Evolutionary conservation across 2,888 invertebrate genomes (phyloP), one percentile per base, ranked within the genome.

Genomic region (Eugnorisma glareosa): DNA sequence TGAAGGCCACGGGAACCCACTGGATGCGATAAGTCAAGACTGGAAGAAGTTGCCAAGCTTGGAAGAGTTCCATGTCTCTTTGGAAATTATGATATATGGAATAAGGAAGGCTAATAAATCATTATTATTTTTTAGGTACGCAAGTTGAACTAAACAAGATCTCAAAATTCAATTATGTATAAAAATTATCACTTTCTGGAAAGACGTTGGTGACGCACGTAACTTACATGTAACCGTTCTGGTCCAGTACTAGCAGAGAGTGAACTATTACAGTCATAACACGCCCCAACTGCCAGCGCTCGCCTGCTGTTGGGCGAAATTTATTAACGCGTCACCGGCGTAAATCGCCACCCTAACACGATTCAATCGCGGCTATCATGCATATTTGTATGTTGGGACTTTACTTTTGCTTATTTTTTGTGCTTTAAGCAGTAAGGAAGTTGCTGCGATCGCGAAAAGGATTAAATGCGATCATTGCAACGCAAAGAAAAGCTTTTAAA

Each of bases 331-430:
- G 81, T 84, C 79, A 81, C 79, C 51, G 74, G 40, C 84, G 83
- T 89, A 89, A 88, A 88, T 89, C 83, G 83, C 82, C 77, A 75
- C 82, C 81, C 83, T 84, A 82, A 85, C 79, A 73, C 75, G 81
- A 85, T 85, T 88, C 81, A 84, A 86, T 88, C 86, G 83, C 71
- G 67, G 54, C 67, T 73, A 81, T 79, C 79, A 76, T 76, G 75
- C 78, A 81, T 71, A 74, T 71, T 78, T 73, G 59, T 67, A 48
- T 75, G 51, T 75, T 66, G 28, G 45, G 24, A 28, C 28, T 75
- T 76, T 76, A 75, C 48, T 71, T 57, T 61, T 72, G 28, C 48
- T 21, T 63, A 54, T n/a, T 40, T 75, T 83, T 79, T n/a, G n/a
- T 15, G 4, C 1, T 68, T 28, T 11, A 31, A 8, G 24, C 5